Percentiles rank a stretch among this genome's conserved stretches.
phyloP scores from a whole-genome alignment of 2,888 invertebrate species.

The Philonicus albiceps region DNA sequence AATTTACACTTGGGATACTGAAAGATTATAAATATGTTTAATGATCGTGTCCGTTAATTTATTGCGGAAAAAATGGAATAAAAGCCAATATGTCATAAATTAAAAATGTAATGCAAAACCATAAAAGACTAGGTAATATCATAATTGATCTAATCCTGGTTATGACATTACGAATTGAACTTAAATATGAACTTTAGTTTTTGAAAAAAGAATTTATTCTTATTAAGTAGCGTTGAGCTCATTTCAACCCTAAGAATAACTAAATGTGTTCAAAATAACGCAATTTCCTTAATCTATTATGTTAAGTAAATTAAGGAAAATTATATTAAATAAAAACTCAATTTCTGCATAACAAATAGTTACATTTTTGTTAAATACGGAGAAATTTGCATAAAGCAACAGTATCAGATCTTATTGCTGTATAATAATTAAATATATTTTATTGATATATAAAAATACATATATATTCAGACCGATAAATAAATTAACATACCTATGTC shows the following conservation, averaged over 20 bases:
- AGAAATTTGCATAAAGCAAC: background rate
- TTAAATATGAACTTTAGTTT: background rate
- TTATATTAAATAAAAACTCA: background rate
- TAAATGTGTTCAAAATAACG: constrained; percentile 11
- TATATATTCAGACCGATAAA: background rate
- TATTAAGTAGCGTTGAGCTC: background rate
- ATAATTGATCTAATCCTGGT: no score
- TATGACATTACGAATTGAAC: no score
- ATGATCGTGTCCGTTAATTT: no score
- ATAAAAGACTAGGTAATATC: no score
- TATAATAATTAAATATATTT: background rate
- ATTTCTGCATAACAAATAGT: background rate
- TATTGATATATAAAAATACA: constrained; percentile 11
- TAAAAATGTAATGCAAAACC: no score
- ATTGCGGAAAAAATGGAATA: no score
- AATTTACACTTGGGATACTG: no score
- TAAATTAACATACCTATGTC: background rate
- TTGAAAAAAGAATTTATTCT: background rate
- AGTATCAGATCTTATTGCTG: background rate
- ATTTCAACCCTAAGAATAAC: background rate
- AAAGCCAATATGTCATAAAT: no score
- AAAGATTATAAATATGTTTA: no score
- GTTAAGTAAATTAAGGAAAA: background rate
- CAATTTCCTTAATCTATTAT: background rate
- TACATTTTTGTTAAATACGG: background rate